Base-by-base conservation (phyloP, 2,888 invertebrate genomes). In the Caenorhabditis sp. region DNA sequence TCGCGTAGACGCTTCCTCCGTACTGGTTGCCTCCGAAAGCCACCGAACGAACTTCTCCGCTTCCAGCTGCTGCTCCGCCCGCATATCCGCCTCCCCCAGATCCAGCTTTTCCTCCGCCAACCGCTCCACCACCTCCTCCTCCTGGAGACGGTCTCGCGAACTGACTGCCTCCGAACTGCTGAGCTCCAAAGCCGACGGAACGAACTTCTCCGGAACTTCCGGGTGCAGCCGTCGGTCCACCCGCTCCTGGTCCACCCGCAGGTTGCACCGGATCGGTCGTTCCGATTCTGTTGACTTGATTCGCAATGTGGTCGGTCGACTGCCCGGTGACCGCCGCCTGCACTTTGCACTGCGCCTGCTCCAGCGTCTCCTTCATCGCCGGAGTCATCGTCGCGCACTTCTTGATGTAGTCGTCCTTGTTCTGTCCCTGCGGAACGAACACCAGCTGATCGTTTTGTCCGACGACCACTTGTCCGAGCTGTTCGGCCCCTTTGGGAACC, bases 271-370 rank as follows among this genome's bases (percentile, higher is more conserved):
- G 55, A 8, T 63, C 70, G 15, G 70, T 59, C 13, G 32, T 48
- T 27, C 58, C 75, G 27, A 66, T 55, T 27, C 41, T 52, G 35
- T 53, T 27, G 8, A 77, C 35, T 30, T 77, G 76, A 11, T 39
- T 46, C 11, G 66, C 62, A 32, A 78, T 55, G 20, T 66, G 66
- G 9, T 68, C 68, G 20, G 30, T 24, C 5, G 78, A 43, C 39
- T 78, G 72, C 37, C 78, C 78, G 39, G 78, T 78, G 24, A 72
- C 68, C 6, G 58, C 53, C 3, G 62, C 72, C 17, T 68, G 66
- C 15, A 66, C 62, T 13, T 72, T 59, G 1, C 22, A 24, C 39
- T 78, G 46, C 15, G 43, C 56, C 58, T 53, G 26, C 43, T 78
- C 65, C 41, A 77, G 35, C 43, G 46, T 48, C 30, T 65, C 71